Conservation (phyloP, 2,797 vertebrate species). For the Synaphobranchus kaupii region DNA sequence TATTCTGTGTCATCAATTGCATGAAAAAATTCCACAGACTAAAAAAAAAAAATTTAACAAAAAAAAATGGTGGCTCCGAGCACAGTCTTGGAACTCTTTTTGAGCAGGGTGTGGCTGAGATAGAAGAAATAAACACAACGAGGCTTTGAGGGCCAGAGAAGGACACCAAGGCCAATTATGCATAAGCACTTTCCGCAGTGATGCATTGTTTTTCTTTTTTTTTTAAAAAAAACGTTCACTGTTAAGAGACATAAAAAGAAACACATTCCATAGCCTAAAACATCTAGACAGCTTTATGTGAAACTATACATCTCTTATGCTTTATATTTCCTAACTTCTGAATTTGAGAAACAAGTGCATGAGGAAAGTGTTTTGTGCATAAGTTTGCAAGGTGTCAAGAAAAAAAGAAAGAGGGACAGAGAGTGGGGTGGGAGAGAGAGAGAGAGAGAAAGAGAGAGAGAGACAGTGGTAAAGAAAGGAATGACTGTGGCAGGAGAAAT, state of each 20-base stretch:
- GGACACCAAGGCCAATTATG: constrained; percentile 66
- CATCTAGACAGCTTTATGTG: constrained; percentile 54
- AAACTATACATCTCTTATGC: constrained; percentile 58
- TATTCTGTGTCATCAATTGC: constrained; percentile 65
- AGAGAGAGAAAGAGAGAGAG: constrained; percentile 41
- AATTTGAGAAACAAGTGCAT: constrained; percentile 60
- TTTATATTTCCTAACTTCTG: constrained; percentile 60
- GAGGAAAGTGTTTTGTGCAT: constrained; percentile 75
- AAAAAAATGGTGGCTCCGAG: constrained; percentile 52
- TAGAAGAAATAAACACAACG: constrained; percentile 37
- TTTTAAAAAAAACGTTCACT: constrained; percentile 50
- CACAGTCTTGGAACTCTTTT: constrained; percentile 52
- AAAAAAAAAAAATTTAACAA: constrained; percentile 32
- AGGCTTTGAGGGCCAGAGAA: constrained; percentile 38
- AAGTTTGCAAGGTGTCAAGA: constrained; percentile 66
- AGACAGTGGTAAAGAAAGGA: background rate
- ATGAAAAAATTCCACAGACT: constrained; percentile 55
- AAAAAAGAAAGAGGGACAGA: constrained; percentile 14
- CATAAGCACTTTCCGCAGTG: constrained; percentile 71
- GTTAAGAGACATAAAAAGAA: constrained; percentile 55
- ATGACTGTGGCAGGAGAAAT: constrained; percentile 29
- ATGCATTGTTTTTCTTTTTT: constrained; percentile 65
- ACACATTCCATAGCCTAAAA: constrained; percentile 59
- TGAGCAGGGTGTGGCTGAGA: constrained; percentile 51
- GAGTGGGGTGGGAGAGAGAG: constrained; percentile 43